Evolutionary conservation across 2,888 invertebrate species (phyloP).

Genomic region (Heliconius erato): DNA sequence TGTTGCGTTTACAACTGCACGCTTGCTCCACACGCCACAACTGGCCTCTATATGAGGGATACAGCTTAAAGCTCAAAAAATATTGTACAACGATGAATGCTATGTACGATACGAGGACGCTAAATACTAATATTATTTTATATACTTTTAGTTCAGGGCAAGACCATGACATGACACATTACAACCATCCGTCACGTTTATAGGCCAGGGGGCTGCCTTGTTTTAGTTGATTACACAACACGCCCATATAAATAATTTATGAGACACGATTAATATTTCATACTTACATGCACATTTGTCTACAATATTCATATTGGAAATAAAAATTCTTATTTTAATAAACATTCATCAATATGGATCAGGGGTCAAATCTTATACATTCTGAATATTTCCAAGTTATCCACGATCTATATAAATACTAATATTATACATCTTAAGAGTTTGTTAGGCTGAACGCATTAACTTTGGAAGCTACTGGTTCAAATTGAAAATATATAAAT

Average conservation of each 20-base stretch:
- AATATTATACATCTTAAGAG: too few species aligned
- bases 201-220: constrained; percentile 54
- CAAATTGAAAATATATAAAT: too few species aligned
- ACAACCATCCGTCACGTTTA: constrained; percentile 75
- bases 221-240: constrained; percentile 72
- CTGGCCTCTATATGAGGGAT: too few species aligned
- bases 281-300: constrained; percentile 1
- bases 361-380: too few species aligned
- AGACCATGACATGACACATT: constrained; percentile 73
- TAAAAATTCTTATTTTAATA: background rate
- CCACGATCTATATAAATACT: too few species aligned
- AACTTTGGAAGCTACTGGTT: too few species aligned
- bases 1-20: too few species aligned
- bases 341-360: background rate
- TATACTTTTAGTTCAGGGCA: constrained; percentile 27
- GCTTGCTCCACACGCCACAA: too few species aligned
- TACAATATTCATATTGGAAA: background rate
- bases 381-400: too few species aligned
- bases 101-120: constrained; percentile 51
- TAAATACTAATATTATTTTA: constrained; percentile 41
- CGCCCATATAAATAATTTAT: constrained; percentile 61
- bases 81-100: constrained; percentile 17
- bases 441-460: too few species aligned
- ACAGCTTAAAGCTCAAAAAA: background rate
- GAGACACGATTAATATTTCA: constrained; percentile 56